These are phyloP conservation scores for Polymixis lichenea DNA, from an alignment of 2,888 invertebrate genomes.

Conservation along the genomic window DNA sequence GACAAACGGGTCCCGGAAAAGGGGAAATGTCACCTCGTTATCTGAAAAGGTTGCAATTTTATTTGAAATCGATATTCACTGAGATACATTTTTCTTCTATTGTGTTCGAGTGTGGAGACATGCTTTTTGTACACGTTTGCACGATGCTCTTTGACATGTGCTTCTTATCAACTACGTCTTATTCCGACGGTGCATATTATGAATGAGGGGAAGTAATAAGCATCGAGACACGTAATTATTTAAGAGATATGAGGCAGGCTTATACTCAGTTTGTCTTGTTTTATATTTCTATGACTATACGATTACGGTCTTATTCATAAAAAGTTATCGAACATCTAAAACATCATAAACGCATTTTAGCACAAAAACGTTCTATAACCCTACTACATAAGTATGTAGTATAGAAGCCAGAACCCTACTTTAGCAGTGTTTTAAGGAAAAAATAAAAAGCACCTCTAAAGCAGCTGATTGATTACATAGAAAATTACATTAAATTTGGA, in stretches of 20 bases:
- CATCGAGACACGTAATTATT: constrained; percentile 1
- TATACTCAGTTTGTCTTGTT: not conserved
- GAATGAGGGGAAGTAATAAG: not conserved
- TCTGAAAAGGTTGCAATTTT: constrained; percentile 90
- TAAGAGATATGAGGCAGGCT: constrained; percentile 6
- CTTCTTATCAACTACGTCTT: constrained; percentile 27
- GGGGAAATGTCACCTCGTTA: constrained; percentile 90
- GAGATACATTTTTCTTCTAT: constrained; percentile 80
- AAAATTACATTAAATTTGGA: too few relatives aligned
- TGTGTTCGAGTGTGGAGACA: constrained; percentile 70
- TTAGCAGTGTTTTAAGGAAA: too few relatives aligned
- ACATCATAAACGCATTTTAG: too few relatives aligned
- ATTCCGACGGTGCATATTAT: constrained; percentile 22
- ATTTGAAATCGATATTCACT: constrained; percentile 90
- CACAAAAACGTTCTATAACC: too few relatives aligned
- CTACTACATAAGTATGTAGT: too few relatives aligned
- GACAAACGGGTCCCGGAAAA: constrained; percentile 85
- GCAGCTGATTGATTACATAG: too few relatives aligned
- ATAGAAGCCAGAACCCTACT: too few relatives aligned
- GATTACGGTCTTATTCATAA: too few relatives aligned
- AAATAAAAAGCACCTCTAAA: too few relatives aligned
- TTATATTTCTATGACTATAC: not conserved
- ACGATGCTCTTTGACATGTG: constrained; percentile 63
- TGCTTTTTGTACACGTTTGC: constrained; percentile 67
- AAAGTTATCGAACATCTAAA: too few relatives aligned